Base-by-base conservation (phyloP, 2,888 invertebrate species). In the Hirtodrosophila confusa region DNA sequence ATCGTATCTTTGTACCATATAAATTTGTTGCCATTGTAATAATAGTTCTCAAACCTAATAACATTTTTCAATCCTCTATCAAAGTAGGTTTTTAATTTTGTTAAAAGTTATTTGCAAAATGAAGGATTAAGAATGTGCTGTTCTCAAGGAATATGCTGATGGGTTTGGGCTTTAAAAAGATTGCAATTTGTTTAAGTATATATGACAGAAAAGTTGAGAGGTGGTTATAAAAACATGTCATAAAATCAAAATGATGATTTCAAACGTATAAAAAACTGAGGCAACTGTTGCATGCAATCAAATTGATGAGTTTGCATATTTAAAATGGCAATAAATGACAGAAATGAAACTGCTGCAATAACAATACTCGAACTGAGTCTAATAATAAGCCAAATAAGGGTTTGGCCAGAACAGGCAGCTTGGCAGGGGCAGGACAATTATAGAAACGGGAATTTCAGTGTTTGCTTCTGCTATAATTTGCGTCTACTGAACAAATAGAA, bases 251-350 rank as follows among this genome's bases (percentile, higher is more conserved):
- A 75, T 57, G 65, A 56, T 55, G 53, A 29, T 36, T 45, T 51
- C 17, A 27, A 31, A 6, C 48, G 44, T 74, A 49, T 44, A 50
- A 50, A 8, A 61, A 55, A 53, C 11, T 10, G 51, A 24, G 37
- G 57, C 72, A 72, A 70, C 72, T 72, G 72, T 72, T 72, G 72
- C 70, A 69, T 69, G 75, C 47, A 29, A 68, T 74, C 36, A 71
- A 68, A 56, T 55, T 60, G 47, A 51, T 56, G 58, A 27, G 29
- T 48, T 72, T 47, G 35, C 44, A 54, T 65, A 54, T 53, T 64
- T 54, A 3, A 56, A 64, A 24, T 53, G 48, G 9, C n/a, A 41
- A 17, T 49, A 23, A 12, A n/a, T n/a, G n/a, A n/a, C 5, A 11
- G 6, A 24, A 53, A 68, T 69, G n/a, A 55, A 65, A 65, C 33